Conservation (phyloP, 1,140 invertebrate genomes). For the Yoshiicerus persimilis region DNA sequence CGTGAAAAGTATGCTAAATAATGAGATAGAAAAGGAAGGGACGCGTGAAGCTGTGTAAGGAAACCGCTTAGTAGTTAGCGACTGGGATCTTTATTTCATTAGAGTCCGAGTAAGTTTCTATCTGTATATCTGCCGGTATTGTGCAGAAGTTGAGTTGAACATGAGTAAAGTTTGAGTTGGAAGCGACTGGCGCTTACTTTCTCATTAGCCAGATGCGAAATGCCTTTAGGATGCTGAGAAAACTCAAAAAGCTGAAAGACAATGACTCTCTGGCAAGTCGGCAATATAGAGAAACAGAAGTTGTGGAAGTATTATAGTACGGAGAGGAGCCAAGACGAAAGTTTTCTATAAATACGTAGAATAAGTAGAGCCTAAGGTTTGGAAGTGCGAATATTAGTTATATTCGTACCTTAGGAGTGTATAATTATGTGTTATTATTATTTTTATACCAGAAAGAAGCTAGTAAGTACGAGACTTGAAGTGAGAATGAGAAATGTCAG, state of each 20-base stretch:
- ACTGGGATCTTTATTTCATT: not conserved
- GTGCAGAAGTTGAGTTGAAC: not conserved
- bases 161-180: not conserved
- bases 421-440: not conserved
- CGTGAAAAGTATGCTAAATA: not conserved
- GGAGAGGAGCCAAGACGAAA: not conserved
- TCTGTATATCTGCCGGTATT: not conserved
- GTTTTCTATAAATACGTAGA: not conserved
- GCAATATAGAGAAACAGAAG: not conserved
- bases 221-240: not conserved
- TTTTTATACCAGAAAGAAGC: not conserved
- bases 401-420: not conserved
- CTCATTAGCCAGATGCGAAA: slow-evolving; percentile 19
- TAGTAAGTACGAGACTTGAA: not conserved
- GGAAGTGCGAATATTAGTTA: not conserved
- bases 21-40: not conserved
- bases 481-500: slow-evolving; percentile 3
- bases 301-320: not conserved
- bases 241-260: not conserved
- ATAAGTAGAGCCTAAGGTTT: not conserved
- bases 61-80: not conserved
- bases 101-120: not conserved
- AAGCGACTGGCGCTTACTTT: not conserved
- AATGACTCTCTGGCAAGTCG: not conserved
- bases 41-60: not conserved